Evolutionary conservation across 2,113 vertebrate species (phyloP), one percentile per base, ranked within the genome.

Genomic region (Geococcyx californianus): DNA sequence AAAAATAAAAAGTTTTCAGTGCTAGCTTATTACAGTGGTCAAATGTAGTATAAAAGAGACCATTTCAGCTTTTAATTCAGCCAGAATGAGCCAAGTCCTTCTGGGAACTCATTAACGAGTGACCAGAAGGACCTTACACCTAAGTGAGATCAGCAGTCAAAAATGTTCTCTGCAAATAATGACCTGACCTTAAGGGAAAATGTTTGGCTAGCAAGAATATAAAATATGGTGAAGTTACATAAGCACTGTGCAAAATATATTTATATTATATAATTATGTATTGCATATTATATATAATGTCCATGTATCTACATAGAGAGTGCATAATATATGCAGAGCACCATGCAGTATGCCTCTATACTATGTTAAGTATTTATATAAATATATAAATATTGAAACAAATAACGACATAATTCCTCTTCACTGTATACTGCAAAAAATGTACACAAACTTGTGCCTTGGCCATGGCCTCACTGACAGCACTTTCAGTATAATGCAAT

Each of bases 101-200:
- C 64, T 69, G 72, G 70, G 80, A 92, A 68, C 56, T 89, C 67
- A 90, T 92, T 93, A 97, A 91, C 4, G 1, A 74, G 34, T 89
- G 83, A 84, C 63, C 59, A 84, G 47, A 52, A 94, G 95, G 74
- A 60, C 62, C 66, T 87, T 66, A 68, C 31, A 79, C 77, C 79
- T 87, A 51, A 31, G 16, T 85, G 54, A 92, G 49, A 67, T 84
- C 83, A 95, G 74, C 76, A 84, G 58, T 29, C 42, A 83, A 64
- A 95, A 93, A 87, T 40, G 28, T 67, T 68, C 66, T 69, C 34
- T 59, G 60, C 59, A 91, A 90, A 88, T 11, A 91, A 74, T 54
- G 60, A 67, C 29, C 36, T 76, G 26, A 70, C 20, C 58, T 89
- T 73, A 78, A 76, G n/a, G 26, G 81, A 26, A 49, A 31, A 82